Evolutionary conservation across 2,797 vertebrate species (phyloP), one percentile per base, ranked within the genome.

Genomic region (Chiroxiphia lanceolata): DNA sequence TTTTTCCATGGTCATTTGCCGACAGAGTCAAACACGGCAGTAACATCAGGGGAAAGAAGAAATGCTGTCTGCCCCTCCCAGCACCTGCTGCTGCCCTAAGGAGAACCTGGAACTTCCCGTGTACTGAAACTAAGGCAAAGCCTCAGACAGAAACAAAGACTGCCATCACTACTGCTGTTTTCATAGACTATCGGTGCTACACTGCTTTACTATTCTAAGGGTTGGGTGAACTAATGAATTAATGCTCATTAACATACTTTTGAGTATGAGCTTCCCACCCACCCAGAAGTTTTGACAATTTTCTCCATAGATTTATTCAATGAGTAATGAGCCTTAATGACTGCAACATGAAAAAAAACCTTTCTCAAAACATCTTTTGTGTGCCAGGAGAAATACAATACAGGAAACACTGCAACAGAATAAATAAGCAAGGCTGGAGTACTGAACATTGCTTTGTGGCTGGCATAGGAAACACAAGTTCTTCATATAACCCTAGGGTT

Each of bases 271-370:
- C 44, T 82, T 88, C 65, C 45, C 25, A 84, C 6, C 6, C 17
- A 80, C n/a, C 42, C 36, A 27, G 56, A 70, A 90, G 51, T 92
- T 90, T 64, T 89, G 65, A 65, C 71, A 67, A 44, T 83, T 87
- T 78, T 94, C 83, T 87, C 40, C 36, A 40, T 27, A 74, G 56
- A 79, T 51, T 53, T 78, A 65, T 51, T 80, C 44, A 57, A 60
- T 78, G 34, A 75, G 34, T 92, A 94, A 94, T 71, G 56, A 94
- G 69, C 29, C 38, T 72, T 87, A 93, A 70, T 86, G 75, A 80
- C 44, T 54, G 50, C 53, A 86, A 78, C 6, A n/a, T 3, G 2
- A 33, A 26, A 33, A 45, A 70, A 90, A 64, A n/a, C 9, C 36
- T 87, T 95, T 88, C 57, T 53, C 29, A 34, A 87, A 94, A 65